Conservation (phyloP, 35 echinoderm and acorn worm species). For the Anneissia japonica region DNA sequence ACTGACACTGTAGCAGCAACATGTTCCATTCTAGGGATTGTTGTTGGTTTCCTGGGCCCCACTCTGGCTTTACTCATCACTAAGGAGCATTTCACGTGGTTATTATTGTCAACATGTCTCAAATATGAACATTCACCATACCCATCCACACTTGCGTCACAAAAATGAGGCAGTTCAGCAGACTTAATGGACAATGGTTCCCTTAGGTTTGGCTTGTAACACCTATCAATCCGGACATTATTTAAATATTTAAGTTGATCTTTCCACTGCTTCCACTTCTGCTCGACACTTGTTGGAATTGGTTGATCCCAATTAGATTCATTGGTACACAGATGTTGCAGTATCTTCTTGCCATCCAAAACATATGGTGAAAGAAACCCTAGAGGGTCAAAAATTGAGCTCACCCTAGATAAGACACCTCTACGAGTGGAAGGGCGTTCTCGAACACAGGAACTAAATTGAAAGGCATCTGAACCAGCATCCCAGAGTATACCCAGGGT, state of each 20-base stretch:
- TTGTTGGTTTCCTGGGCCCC: slow-evolving; percentile 26
- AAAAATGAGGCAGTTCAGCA: slow-evolving; percentile 64
- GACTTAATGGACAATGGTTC: slow-evolving; percentile 16
- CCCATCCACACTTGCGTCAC: slow-evolving; percentile 46
- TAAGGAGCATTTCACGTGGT: slow-evolving; percentile 24
- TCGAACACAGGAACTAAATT: slow-evolving; percentile 11
- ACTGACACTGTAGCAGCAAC: slow-evolving; percentile 37
- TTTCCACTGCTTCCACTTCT: slow-evolving; percentile 4
- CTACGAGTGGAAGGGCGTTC: slow-evolving; percentile 46
- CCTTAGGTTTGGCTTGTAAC: slow-evolving; percentile 35
- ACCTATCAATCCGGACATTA: slow-evolving; percentile 32
- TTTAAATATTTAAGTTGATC: not conserved
- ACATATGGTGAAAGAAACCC: not conserved
- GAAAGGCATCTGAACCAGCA: slow-evolving; percentile 27
- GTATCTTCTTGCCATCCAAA: not conserved
- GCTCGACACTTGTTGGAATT: not conserved
- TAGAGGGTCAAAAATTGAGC: not conserved
- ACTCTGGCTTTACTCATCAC: slow-evolving; percentile 58
- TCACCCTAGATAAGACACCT: slow-evolving; percentile 45
- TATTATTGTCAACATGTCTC: slow-evolving; percentile 28
- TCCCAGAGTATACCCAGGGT: slow-evolving; percentile 48
- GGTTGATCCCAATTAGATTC: slow-evolving; percentile 30
- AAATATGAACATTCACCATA: slow-evolving; percentile 60
- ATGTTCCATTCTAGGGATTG: slow-evolving; percentile 56
- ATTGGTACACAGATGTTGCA: slow-evolving; percentile 22